Percentiles rank a stretch among this genome's conserved stretches.
phyloP scores from a whole-genome alignment of 2,797 vertebrate species.

The Myotis pilosus region DNA sequence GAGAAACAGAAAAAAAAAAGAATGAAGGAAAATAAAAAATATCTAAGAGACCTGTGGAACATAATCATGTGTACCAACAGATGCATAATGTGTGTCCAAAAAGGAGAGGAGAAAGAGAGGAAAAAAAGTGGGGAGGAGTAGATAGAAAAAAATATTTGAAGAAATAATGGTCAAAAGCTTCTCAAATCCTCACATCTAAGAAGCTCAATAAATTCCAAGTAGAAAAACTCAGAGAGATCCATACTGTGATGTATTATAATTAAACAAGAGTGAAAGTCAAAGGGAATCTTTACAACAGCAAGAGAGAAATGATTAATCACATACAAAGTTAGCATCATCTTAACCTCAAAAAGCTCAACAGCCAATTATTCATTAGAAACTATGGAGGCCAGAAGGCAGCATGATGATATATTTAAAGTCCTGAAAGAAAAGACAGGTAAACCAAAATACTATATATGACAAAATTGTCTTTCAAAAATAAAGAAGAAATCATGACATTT shows the following conservation, averaged over 20 bases:
- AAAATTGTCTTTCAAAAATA: background rate
- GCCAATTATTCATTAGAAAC: background rate
- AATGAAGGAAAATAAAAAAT: background rate
- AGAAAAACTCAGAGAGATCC: background rate
- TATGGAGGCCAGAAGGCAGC: background rate
- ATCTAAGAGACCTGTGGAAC: background rate
- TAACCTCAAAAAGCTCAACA: background rate
- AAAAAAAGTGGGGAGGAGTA: background rate
- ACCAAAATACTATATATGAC: background rate
- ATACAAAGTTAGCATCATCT: background rate
- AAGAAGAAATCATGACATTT: background rate
- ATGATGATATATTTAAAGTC: background rate
- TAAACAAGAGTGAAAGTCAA: background rate
- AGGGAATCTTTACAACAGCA: background rate
- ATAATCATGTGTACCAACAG: background rate
- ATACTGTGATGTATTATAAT: background rate
- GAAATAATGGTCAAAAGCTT: background rate
- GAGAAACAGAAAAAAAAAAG: background rate
- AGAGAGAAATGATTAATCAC: background rate
- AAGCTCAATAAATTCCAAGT: background rate
- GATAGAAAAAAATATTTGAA: background rate
- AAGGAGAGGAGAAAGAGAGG: background rate
- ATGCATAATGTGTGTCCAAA: background rate
- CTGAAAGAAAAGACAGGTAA: background rate
- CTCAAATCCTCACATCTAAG: background rate